These are phyloP conservation scores for Cephalophus harveyi DNA, from an alignment of 2,113 vertebrate genomes.

Conservation along the genomic window DNA sequence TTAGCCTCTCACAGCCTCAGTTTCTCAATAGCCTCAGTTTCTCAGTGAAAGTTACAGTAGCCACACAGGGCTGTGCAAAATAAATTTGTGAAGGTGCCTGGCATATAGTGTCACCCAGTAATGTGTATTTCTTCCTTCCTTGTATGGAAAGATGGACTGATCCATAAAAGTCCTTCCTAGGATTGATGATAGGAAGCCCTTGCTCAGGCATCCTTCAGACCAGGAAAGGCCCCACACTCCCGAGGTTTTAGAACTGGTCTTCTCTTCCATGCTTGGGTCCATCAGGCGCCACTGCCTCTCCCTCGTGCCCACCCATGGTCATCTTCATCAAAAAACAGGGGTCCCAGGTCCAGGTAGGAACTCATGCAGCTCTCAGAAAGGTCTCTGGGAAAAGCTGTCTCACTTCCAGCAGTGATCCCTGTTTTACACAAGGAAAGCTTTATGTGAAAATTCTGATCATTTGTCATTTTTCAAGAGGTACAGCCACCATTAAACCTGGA, in stretches of 20 bases:
- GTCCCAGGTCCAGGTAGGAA: background rate
- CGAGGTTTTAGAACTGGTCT: background rate
- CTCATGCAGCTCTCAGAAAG: background rate
- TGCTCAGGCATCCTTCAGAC: background rate
- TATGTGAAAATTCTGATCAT: background rate
- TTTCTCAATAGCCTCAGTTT: background rate
- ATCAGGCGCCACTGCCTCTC: fast-evolving
- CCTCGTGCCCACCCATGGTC: no score
- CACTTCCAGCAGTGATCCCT: background rate
- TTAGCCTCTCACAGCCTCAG: background rate
- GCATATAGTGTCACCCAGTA: background rate
- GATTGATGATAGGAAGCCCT: background rate
- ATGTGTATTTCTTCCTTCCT: background rate
- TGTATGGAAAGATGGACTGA: background rate
- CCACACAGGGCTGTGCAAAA: background rate
- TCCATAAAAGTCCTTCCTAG: background rate
- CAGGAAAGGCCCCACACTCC: background rate
- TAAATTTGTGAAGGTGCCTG: background rate
- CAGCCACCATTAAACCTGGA: background rate
- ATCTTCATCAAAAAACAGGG: background rate
- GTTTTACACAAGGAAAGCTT: background rate
- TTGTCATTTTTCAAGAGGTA: background rate
- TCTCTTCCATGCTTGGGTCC: background rate
- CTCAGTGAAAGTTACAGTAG: background rate
- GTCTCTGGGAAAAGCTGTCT: background rate